Conservation (phyloP, 2,113 vertebrate genomes). For the Gallinago undulata region DNA sequence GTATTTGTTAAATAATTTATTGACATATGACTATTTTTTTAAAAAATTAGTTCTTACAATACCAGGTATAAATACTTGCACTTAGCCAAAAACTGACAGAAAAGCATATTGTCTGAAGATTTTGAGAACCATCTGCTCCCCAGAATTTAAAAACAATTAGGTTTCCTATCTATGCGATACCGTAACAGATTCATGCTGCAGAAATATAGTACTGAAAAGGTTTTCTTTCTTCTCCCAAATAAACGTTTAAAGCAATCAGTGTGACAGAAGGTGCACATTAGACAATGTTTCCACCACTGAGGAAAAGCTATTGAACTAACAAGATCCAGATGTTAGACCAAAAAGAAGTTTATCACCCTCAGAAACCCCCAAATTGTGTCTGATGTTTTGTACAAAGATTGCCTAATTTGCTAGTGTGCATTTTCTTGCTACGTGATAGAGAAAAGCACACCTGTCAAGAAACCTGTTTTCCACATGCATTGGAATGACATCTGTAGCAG, state of each 20-base stretch:
- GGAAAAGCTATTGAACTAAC: constrained; percentile 64
- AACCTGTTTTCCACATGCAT: constrained; percentile 46
- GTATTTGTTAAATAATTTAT: background rate
- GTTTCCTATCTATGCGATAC: background rate
- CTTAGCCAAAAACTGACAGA: background rate
- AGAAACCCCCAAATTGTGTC: constrained; percentile 53
- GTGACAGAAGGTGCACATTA: constrained; percentile 63
- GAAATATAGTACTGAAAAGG: background rate
- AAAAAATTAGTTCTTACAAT: background rate
- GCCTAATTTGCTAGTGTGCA: constrained; percentile 48
- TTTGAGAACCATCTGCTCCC: constrained; percentile 12
- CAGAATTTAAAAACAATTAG: background rate
- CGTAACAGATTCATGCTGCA: background rate
- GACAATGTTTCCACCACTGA: constrained; percentile 33
- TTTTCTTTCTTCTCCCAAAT: constrained; percentile 18
- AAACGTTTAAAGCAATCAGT: constrained; percentile 56
- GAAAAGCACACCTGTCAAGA: constrained; percentile 59
- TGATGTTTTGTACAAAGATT: constrained; percentile 34
- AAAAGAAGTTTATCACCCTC: constrained; percentile 41
- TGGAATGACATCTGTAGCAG: constrained; percentile 52
- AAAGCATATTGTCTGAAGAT: background rate
- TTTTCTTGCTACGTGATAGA: constrained; percentile 9
- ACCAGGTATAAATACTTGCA: background rate
- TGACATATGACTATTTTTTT: background rate
- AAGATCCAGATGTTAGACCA: constrained; percentile 68